Conservation (phyloP, 2,113 vertebrate species). For the Manacus vitellinus region DNA sequence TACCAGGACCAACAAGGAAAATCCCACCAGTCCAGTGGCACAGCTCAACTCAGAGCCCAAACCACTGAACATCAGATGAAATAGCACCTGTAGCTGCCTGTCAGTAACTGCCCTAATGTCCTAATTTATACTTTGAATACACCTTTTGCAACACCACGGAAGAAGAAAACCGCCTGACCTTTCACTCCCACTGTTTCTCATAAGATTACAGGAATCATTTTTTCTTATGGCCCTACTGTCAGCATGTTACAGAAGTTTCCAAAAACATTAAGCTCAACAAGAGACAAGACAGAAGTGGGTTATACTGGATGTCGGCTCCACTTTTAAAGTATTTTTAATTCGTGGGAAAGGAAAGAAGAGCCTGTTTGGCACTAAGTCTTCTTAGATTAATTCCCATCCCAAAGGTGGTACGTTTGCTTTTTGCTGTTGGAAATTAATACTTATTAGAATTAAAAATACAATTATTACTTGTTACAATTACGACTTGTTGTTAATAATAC, state of each 20-base stretch:
- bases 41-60: not conserved
- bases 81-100: not conserved
- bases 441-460: not conserved
- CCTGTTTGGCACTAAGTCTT: not conserved
- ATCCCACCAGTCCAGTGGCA: not conserved
- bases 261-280: not conserved
- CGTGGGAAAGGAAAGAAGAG: not conserved
- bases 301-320: fast-evolving
- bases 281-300: not conserved
- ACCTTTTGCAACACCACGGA: fast-evolving
- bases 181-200: not conserved
- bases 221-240: not conserved
- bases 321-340: not conserved
- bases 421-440: not conserved
- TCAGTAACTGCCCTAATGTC: not conserved
- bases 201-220: fast-evolving
- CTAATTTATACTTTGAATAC: not conserved
- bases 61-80: not conserved
- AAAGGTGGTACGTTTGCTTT: not conserved
- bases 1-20: not conserved
- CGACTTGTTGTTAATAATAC: not conserved
- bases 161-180: fast-evolving
- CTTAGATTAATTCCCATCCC: not conserved
- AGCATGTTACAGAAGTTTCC: not conserved
- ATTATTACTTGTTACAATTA: not conserved